phyloP scores from a whole-genome alignment of 1,140 invertebrate genomes.

The Drosophila athabasca region DNA sequence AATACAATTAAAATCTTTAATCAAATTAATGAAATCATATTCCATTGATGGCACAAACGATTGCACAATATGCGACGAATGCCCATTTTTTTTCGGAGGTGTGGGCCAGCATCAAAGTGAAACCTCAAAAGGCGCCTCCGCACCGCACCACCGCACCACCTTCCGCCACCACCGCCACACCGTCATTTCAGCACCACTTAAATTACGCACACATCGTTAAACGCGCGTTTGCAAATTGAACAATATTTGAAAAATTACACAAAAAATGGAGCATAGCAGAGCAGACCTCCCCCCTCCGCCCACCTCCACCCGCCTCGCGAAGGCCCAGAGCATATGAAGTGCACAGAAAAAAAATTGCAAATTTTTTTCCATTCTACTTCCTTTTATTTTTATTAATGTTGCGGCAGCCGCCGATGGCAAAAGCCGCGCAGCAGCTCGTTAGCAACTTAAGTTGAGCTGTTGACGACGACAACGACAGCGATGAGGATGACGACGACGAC shows the following conservation, averaged over 20 bases:
- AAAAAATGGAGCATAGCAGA: conserved; percentile 20
- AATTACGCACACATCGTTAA: conserved; percentile 83
- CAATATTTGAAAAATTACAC: conserved; percentile 83
- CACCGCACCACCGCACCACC: conserved; percentile 4
- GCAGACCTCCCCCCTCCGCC: background rate
- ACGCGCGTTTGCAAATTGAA: conserved; percentile 81
- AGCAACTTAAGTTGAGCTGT: conserved; percentile 81
- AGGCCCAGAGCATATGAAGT: conserved; percentile 17
- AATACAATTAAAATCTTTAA: conserved; percentile 65
- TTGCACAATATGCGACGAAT: conserved; percentile 50
- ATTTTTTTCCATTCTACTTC: conserved; percentile 1
- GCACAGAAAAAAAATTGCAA: conserved; percentile 36
- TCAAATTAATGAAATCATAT: conserved; percentile 79
- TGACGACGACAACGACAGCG: conserved; percentile 58
- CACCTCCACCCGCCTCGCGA: background rate
- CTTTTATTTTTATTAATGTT: conserved; percentile 74
- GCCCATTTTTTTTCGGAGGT: conserved; percentile 14
- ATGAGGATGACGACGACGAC: conserved; percentile 53
- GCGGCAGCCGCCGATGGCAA: conserved; percentile 64
- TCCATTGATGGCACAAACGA: conserved; percentile 70
- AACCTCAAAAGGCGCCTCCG: conserved; percentile 54
- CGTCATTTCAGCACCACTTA: conserved; percentile 68
- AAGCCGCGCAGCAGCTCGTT: conserved; percentile 70
- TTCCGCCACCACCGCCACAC: conserved; percentile 8
- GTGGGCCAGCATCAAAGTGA: conserved; percentile 67